Conservation (phyloP, 37 sponge, comb jelly and placozoan species). For the Haliclona indistincta region DNA sequence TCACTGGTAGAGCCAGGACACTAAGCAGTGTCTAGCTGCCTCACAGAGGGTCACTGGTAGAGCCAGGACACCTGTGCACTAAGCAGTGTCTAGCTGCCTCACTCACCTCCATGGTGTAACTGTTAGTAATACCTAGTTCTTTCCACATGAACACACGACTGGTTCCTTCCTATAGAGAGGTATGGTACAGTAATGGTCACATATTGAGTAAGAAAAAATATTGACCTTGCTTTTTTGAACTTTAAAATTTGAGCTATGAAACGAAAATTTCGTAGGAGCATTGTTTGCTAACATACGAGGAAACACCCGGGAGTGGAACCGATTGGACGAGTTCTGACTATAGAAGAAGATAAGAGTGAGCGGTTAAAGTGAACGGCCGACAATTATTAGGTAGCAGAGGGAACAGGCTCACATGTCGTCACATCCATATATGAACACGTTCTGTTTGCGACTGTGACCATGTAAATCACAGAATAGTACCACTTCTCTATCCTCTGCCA, state of each 20-base stretch:
- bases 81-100: no score
- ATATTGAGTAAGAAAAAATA: background rate
- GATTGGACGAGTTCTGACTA: constrained; percentile 28
- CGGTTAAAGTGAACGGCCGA: constrained; percentile 7
- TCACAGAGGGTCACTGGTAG: no score
- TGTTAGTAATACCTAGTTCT: constrained; percentile 90
- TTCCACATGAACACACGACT: constrained; percentile 97
- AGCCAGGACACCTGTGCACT: no score
- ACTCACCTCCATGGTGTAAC: constrained; percentile 98
- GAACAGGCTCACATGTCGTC: constrained; percentile 63
- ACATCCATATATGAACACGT: constrained; percentile 99
- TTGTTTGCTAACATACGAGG: constrained; percentile 89
- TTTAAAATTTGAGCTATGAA: constrained; percentile 61
- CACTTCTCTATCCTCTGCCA: constrained; percentile 78
- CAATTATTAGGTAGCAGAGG: no score
- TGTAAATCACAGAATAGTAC: constrained; percentile 96
- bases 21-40: no score
- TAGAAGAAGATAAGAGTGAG: no score
- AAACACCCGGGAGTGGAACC: constrained; percentile 79
- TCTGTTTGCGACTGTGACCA: constrained; percentile 95
- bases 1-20: no score
- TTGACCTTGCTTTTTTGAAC: constrained; percentile 85
- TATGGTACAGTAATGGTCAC: no score
- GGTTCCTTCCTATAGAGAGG: constrained; percentile 71
- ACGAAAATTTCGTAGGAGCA: constrained; percentile 82